Percentiles rank a stretch among this genome's conserved stretches.
These are phyloP conservation scores for Gasterosteus nipponicus DNA, from an alignment of 2,113 vertebrate species.

Conservation along the genomic window DNA sequence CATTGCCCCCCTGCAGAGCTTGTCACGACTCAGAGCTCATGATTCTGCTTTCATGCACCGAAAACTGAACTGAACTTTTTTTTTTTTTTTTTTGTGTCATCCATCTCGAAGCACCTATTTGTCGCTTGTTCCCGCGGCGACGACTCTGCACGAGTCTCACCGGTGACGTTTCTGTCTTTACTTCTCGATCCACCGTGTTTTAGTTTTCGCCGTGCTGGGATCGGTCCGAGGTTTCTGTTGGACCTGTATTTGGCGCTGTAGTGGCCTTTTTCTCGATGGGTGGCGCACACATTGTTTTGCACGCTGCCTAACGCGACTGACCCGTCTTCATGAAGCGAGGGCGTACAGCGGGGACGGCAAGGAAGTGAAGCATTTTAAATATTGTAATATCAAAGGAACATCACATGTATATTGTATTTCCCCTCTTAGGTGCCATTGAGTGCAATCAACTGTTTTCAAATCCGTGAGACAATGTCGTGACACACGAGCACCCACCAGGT, in stretches of 20 bases:
- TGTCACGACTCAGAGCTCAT: neutral
- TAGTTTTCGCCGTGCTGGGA: conserved; percentile 10
- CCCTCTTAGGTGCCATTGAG: conserved; percentile 6
- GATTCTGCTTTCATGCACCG: conserved; percentile 13
- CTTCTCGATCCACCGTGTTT: conserved; percentile 30
- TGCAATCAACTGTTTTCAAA: conserved; percentile 3
- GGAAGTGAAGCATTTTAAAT: conserved; percentile 53
- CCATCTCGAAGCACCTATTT: neutral
- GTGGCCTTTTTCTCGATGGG: neutral
- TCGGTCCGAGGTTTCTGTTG: neutral
- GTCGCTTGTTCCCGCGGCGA: neutral
- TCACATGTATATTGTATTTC: conserved; percentile 27
- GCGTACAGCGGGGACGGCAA: conserved; percentile 1
- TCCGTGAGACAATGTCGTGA: conserved; percentile 1
- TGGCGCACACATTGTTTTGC: conserved; percentile 25
- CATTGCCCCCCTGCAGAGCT: neutral
- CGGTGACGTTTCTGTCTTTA: conserved; percentile 15
- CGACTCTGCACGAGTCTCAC: neutral
- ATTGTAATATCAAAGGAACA: conserved; percentile 16
- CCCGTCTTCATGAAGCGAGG: conserved; percentile 4
- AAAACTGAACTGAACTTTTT: conserved; percentile 6
- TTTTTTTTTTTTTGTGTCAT: neutral
- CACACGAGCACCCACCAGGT: conserved; percentile 38
- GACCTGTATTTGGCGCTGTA: conserved; percentile 26
- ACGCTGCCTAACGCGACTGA: conserved; percentile 16